These are phyloP conservation scores for Melanotaenia pygmaea DNA, from an alignment of 2,797 vertebrate species.

Conservation along the genomic window DNA sequence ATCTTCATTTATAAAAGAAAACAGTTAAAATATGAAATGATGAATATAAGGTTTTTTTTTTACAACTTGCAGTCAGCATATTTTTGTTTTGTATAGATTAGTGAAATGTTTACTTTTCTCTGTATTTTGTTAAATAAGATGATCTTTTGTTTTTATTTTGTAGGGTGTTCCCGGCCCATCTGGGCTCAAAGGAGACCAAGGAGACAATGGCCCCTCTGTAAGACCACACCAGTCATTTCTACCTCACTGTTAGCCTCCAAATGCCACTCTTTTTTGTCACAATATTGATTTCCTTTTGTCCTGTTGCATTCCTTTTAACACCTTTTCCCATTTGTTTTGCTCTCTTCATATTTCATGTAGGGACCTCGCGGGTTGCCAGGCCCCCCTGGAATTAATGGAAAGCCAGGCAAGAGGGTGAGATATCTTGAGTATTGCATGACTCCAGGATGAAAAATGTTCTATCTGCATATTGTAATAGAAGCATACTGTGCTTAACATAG, in stretches of 20 bases:
- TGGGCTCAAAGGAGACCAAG: slow-evolving; percentile 85
- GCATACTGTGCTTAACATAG: slow-evolving; percentile 18
- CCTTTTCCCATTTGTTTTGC: slow-evolving; percentile 25
- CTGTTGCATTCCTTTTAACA: slow-evolving; percentile 30
- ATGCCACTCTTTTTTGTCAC: slow-evolving; percentile 10
- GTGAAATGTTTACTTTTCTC: neutral
- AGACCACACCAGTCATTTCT: slow-evolving; percentile 42
- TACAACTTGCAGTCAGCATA: slow-evolving; percentile 1
- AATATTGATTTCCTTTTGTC: slow-evolving; percentile 42
- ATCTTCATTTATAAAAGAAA: neutral
- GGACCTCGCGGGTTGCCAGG: slow-evolving; percentile 87
- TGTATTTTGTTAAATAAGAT: neutral
- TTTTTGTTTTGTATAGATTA: neutral
- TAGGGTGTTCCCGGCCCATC: slow-evolving; percentile 82
- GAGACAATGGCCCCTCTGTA: slow-evolving; percentile 73
- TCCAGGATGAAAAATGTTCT: slow-evolving; percentile 13
- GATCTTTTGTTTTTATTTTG: slow-evolving; percentile 32
- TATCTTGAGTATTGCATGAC: slow-evolving; percentile 18
- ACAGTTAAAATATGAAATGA: slow-evolving; percentile 8
- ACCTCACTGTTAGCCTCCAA: slow-evolving; percentile 8
- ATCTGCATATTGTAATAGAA: slow-evolving; percentile 19
- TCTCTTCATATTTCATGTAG: slow-evolving; percentile 64
- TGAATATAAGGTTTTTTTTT: neutral
- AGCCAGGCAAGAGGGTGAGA: slow-evolving; percentile 88
- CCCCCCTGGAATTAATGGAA: slow-evolving; percentile 82